Evolutionary conservation across 2,888 invertebrate genomes (phyloP), one percentile per base, ranked within the genome.

Genomic region (Trichogramma dendrolimi): DNA sequence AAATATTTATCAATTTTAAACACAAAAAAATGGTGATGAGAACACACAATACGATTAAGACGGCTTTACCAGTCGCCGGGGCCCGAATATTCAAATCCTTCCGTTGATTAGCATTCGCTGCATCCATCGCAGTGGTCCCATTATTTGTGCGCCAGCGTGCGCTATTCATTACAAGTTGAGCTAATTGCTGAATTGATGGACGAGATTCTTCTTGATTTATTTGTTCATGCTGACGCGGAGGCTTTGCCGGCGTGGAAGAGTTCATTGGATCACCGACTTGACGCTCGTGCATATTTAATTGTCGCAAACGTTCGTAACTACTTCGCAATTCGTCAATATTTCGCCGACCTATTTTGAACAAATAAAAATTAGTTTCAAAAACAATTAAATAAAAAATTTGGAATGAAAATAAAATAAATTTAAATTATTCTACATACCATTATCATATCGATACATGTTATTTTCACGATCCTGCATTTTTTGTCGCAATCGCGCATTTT

Each of bases 151-250:
- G 71, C 79, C 79, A 79, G n/a, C 79, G 73, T 3, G 73, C 74
- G 43, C 77, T 75, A 41, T 78, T 76, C 79, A 77, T 78, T 3
- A 79, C 75, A 1, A 75, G 65, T n/a, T 74, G 73, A 8, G 76
- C 75, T 10, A 78, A 64, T 11, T 79, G 76, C 46, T 77, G 78
- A 60, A 79, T 77, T 4, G 75, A 75, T 51, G 73, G 78, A 39
- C 71, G 74, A 4, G 75, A 73, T 6, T 68, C 66, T n/a, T 63
- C 48, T 1, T 70, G 69, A 5, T 67, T 62, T n/a, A 67, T 46
- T 4, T 51, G 41, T 1, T 65, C 44, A 4, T 53, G 39, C 1
- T 57, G 47, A 4, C 10, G 48, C 53, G 61, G 63, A 27, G 54
- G 51, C 60, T 78, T 79, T 0, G 76, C 73, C 1, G 79, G 79